Evolutionary conservation across 2,888 invertebrate genomes (phyloP), one percentile per base, ranked within the genome.

Genomic region (Leucoptera coffeella): DNA sequence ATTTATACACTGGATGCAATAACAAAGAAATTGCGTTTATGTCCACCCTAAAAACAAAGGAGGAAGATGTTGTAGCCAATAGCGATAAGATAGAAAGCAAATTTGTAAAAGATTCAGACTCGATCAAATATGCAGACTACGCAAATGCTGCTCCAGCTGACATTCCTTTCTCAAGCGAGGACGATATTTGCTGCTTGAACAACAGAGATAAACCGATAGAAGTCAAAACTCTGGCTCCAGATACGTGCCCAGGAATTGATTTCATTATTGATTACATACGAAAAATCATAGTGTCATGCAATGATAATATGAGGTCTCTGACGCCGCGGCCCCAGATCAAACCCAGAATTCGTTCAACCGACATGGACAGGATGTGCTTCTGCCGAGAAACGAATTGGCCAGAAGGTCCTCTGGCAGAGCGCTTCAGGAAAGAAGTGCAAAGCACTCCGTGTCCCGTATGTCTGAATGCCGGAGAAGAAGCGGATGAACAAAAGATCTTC

Each of bases 301-400:
- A 69, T 38, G 67, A 69, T 35, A 62, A 65, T 33, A 58, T 69
- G 61, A 52, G 67, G 33, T 65, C 61, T 65, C 38, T 69, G 30
- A 67, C 65, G 14, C 67, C 67, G 25, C 51, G 54, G 8, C 51
- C 61, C 8, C 48, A 56, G 3, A 58, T 67, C 33, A 45, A 30
- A 29, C 65, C 65, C 2, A 49, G 58, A 45, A 35, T 60, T 2
- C 62, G 58, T 44, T 64, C 67, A 2, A 64, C 65, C 2, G 67
- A 69, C 35, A 58, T 67, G 12, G 65, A 67, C 28, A 55, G 49
- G 33, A 42, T 57, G 20, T 67, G 67, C 34, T 62, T 61, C 29
- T 69, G 69, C 32, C 50, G 50, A 33, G 57, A 65, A 40, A 55
- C 50, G 1, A 39, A 38, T 12, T 67, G 65, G 67, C 69, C 69